These are phyloP conservation scores for Drosophila kikkawai DNA, from an alignment of 1,140 invertebrate species.

Conservation along the genomic window DNA sequence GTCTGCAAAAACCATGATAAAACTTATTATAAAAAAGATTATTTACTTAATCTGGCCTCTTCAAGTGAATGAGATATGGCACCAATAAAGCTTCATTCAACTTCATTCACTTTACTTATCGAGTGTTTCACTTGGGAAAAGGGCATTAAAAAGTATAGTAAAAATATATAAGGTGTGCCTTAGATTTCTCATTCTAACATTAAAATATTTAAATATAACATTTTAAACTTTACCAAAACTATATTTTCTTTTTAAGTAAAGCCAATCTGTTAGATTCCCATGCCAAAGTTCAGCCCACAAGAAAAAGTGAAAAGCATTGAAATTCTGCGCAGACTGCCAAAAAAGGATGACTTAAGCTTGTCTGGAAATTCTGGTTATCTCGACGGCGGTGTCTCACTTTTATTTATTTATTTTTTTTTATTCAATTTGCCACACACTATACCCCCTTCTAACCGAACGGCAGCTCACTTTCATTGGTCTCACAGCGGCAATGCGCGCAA, in stretches of 20 bases:
- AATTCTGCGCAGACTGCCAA: constrained; percentile 46
- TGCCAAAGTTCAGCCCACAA: constrained; percentile 31
- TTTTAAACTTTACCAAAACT: background rate
- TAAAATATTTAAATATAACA: too few relatives aligned
- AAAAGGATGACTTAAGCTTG: constrained; percentile 46
- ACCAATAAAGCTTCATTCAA: background rate
- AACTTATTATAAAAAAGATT: background rate
- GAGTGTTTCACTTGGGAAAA: background rate
- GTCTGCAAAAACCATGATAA: background rate
- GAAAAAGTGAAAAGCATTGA: constrained; percentile 50
- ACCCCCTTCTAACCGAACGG: constrained; percentile 1
- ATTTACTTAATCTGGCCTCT: background rate
- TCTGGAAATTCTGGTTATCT: constrained; percentile 79
- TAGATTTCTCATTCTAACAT: too few relatives aligned
- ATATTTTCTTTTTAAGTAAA: background rate
- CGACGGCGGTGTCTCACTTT: constrained; percentile 29
- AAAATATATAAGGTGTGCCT: too few relatives aligned
- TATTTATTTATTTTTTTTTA: constrained; percentile 19
- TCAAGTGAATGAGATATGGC: background rate
- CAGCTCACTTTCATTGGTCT: constrained; percentile 40
- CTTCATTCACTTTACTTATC: too few relatives aligned
- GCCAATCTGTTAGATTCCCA: background rate
- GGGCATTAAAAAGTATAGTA: too few relatives aligned
- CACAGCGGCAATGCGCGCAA: constrained; percentile 29
- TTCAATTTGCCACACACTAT: constrained; percentile 1